These are phyloP conservation scores for Morus bassanus DNA, from an alignment of 2,797 vertebrate genomes.

Conservation along the genomic window DNA sequence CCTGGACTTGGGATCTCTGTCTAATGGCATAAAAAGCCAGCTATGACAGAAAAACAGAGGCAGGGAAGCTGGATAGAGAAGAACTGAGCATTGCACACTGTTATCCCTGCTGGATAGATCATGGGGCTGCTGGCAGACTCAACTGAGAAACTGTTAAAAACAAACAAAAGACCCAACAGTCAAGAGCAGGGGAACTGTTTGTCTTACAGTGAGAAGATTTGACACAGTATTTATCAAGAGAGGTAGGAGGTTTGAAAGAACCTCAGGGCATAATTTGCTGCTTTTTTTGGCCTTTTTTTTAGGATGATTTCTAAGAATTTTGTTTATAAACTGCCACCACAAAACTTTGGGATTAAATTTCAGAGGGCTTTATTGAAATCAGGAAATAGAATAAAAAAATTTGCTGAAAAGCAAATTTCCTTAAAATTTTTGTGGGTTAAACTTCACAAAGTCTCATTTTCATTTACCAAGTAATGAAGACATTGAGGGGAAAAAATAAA, in stretches of 20 bases:
- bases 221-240: not conserved
- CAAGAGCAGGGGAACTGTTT: not conserved
- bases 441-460: not conserved
- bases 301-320: not conserved
- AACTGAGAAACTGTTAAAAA: not conserved
- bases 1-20: not conserved
- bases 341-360: not conserved
- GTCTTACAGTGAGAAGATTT: not conserved
- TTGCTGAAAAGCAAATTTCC: not conserved
- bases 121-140: not conserved
- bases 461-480: not conserved
- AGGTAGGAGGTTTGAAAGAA: not conserved
- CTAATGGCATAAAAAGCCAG: not conserved
- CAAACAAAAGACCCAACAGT: not conserved
- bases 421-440: not conserved
- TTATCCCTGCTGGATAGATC: not conserved
- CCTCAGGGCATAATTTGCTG: not conserved
- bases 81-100: not conserved
- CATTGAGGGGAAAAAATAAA: rapidly evolving
- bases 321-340: not conserved
- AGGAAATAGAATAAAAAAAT: not conserved
- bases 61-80: not conserved
- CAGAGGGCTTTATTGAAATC: not conserved
- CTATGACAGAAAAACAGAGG: not conserved
- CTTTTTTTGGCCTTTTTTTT: not conserved